phyloP scores from a whole-genome alignment of 2,888 invertebrate species.

The Volucella inflata region DNA sequence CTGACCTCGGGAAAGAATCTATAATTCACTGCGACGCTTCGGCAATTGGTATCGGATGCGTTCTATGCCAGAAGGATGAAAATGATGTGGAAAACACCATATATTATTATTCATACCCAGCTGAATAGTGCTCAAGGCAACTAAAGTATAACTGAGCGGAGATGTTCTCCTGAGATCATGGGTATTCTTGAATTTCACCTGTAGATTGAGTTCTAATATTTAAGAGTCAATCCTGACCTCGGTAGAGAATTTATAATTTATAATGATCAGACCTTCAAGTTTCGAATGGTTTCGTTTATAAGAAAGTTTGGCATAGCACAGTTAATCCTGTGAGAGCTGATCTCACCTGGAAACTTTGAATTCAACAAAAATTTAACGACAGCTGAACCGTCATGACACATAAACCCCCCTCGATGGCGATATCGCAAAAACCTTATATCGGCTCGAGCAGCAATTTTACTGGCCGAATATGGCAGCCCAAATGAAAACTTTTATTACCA shows the following conservation, averaged over 20 bases:
- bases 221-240: neutral
- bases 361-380: neutral
- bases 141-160: conserved; percentile 33
- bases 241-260: no score
- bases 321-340: neutral
- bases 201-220: neutral
- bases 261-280: no score
- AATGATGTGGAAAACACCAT: conserved; percentile 21
- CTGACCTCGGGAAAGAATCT: conserved; percentile 3
- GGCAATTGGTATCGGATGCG: neutral
- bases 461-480: conserved; percentile 2
- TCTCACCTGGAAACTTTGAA: neutral
- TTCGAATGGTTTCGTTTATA: conserved; percentile 9
- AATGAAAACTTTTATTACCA: neutral
- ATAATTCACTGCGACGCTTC: conserved; percentile 1
- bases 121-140: conserved; percentile 32
- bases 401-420: conserved; percentile 14
- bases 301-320: neutral
- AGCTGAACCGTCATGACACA: no score
- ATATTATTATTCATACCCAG: conserved; percentile 13
- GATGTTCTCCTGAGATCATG: conserved; percentile 9
- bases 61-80: conserved; percentile 7
- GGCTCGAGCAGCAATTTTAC: neutral
- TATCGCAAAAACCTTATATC: neutral
- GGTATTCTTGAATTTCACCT: neutral